Evolutionary conservation across 2,113 vertebrate genomes (phyloP), one percentile per base, ranked within the genome.

Genomic region (Pimephales promelas): DNA sequence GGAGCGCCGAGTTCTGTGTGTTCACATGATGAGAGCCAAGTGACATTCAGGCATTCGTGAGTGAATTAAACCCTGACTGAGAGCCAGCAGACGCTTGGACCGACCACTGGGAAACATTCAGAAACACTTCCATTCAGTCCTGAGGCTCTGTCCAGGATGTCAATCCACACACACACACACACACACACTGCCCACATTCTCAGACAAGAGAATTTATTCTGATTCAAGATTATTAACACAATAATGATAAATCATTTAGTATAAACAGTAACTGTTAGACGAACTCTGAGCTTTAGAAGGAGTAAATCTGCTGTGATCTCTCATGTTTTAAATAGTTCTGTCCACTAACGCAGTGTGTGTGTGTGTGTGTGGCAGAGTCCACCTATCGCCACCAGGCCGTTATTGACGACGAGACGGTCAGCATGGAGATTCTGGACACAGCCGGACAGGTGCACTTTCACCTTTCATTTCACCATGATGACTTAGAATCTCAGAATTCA

Each of bases 401-500:
- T 73, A 97, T 99, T 18, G 98, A 99, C 14, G 98, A 99, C 89
- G 98, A 99, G 90, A 92, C 94, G 13, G 96, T 99, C 89, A 94
- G 95, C 92, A 98, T 99, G 98, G 98, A 99, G 93, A 97, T 99
- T 73, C 93, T 99, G 73, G 98, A 99, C 90, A 99, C 98, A 24
- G 98, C 98, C 75, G 98, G 98, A 49, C 98, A 99, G 97, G 98
- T 99, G 89, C 24, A 2, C 40, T 40, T 10, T 40, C 40, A 40
- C 40, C 2, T 40, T 9, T 40, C 40, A 40, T 9, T 9, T 10
- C 36, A 40, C 1, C 7, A 36, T 8, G 7, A 36, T 36, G 36
- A 36, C 34, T 36, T 36, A 36, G 5, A 36, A 36, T 40, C 6
- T 8, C 40, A 9, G 7, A 40, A 40, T 40, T 40, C 2, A 40